Base-by-base conservation (phyloP, 2,797 vertebrate species). In the Chelon labrosus region DNA sequence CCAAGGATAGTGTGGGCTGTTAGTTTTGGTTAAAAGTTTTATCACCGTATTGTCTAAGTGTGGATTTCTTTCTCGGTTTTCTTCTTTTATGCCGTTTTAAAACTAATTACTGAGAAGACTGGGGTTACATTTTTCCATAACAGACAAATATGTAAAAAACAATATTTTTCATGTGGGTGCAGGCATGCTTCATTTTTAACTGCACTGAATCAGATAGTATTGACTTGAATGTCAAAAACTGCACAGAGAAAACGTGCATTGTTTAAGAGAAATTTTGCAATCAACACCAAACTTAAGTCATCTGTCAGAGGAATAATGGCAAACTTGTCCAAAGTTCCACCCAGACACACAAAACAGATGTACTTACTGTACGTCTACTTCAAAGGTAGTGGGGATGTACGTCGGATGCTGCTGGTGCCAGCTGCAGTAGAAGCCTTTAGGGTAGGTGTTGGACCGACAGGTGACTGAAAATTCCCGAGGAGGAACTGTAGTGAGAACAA, bases 361-460 rank as follows among this genome's bases (percentile, higher is more conserved):
- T 6, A 91, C 98, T 97, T 95, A 99, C 98, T 96, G 95, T 63
- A 99, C 96, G 0, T 97, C 96, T 86, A 99, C 96, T 75, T 98
- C 97, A 86, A 97, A 99, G 58, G 83, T 90, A 1, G 97, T 98
- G 76, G 97, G 97, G 90, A 99, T 96, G 93, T 93, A 96, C 2
- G 98, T 98, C 0, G 95, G 93, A 69, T 94, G 92, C 25, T 90
- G 92, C 75, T 97, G 94, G 78, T 99, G 97, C 98, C 98, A 99
- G 88, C 94, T 98, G 95, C 98, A 99, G 95, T 99, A 99, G 96
- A 99, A 99, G 70, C 97, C 96, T 75, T 97, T 97, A 0, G 98
- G 98, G 78, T 99, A 99, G 52, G 97, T 97, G 93, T 99, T 99
- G 89, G 98, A 99, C 27, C 98, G 94, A 84, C 98, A 99, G 78